Evolutionary conservation across 2,797 vertebrate genomes (phyloP).

Genomic region (Mastacembelus armatus): DNA sequence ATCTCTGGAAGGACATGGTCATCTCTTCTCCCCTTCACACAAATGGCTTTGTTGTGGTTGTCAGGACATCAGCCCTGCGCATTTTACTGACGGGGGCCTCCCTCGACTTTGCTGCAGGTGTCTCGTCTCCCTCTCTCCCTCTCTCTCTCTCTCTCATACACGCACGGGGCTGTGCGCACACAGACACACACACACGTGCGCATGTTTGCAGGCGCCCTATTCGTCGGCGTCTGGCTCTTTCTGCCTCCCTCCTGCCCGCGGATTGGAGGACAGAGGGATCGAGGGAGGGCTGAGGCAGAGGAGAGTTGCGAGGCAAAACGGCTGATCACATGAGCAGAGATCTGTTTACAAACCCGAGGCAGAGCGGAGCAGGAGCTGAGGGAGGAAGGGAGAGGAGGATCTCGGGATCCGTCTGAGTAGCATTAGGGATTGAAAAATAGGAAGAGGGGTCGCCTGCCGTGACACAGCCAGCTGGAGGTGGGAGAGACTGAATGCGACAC

Average conservation of each 20-base stretch:
- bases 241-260: conserved; percentile 75
- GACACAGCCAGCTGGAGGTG: conserved; percentile 80
- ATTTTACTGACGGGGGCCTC: conserved; percentile 65
- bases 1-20: conserved; percentile 8
- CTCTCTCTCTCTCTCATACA: conserved; percentile 66
- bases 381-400: conserved; percentile 59
- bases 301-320: conserved; percentile 89
- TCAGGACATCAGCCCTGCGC: conserved; percentile 71
- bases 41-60: conserved; percentile 76
- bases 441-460: conserved; percentile 72
- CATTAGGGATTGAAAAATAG: conserved; percentile 70
- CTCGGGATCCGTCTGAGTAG: conserved; percentile 59
- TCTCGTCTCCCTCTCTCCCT: conserved; percentile 67
- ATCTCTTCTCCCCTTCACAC: conserved; percentile 45
- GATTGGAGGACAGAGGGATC: conserved; percentile 75
- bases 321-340: conserved; percentile 88
- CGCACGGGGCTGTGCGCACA: conserved; percentile 55
- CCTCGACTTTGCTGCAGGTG: conserved; percentile 77
- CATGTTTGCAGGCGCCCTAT: conserved; percentile 72
- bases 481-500: conserved; percentile 63
- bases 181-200: conserved; percentile 61
- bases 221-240: conserved; percentile 74
- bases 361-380: conserved; percentile 59
- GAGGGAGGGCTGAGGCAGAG: conserved; percentile 76
- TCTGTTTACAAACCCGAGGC: conserved; percentile 89